A percentile compares a stretch with the other conserved stretches of the same genome.
phyloP scores from a whole-genome alignment of 2,888 invertebrate genomes.

The Tinea semifulvella region DNA sequence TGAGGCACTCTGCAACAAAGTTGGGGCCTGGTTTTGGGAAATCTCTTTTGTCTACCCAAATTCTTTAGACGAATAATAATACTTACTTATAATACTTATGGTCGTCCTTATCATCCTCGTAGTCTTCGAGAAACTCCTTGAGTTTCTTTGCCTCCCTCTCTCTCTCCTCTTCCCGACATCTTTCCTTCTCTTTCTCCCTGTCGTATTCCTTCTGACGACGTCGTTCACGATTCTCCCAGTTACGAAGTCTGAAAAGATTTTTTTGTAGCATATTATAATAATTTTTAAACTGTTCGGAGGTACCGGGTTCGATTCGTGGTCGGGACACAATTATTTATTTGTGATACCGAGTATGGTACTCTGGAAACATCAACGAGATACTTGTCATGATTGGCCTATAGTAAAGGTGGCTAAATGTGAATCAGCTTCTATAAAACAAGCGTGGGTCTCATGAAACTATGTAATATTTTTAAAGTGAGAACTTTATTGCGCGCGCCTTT shows the following conservation, averaged over 20 bases:
- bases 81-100: conserved; percentile 92
- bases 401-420: too few species aligned
- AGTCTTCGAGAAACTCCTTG: conserved; percentile 98
- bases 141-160: conserved; percentile 92
- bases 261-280: background rate
- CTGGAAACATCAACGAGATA: background rate
- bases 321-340: background rate
- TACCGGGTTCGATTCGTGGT: background rate
- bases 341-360: background rate
- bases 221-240: conserved; percentile 90
- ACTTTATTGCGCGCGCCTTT: too few species aligned
- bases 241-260: conserved; percentile 36
- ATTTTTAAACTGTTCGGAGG: background rate
- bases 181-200: conserved; percentile 78
- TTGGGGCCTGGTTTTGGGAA: too few species aligned
- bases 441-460: too few species aligned
- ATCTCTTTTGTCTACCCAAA: too few species aligned
- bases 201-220: conserved; percentile 92
- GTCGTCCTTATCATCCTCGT: conserved; percentile 98
- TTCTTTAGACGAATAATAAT: too few species aligned
- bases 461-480: too few species aligned
- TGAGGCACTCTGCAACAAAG: too few species aligned
- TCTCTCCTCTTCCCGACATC: conserved; percentile 83
- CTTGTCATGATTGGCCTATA: background rate
- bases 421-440: too few species aligned